Evolutionary conservation across 2,113 vertebrate species (phyloP).

Genomic region (Neolamprologus brichardi): DNA sequence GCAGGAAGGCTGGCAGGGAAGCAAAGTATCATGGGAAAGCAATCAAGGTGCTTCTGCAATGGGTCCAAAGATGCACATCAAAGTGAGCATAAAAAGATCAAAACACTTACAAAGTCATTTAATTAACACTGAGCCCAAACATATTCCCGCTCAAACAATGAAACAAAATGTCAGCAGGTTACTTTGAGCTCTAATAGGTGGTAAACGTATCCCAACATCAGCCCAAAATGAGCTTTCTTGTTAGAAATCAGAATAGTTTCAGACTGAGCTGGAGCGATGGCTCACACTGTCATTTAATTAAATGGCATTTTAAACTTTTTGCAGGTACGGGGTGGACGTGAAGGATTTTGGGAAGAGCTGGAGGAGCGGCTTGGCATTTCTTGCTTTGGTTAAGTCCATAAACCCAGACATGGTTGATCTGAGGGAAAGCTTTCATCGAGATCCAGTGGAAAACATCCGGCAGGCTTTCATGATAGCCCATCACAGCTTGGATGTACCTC

Average conservation of each 20-base stretch:
- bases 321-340: conserved; percentile 84
- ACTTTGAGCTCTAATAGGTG: background rate
- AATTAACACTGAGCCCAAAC: background rate
- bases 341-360: conserved; percentile 87
- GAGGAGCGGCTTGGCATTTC: conserved; percentile 86
- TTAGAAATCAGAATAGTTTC: background rate
- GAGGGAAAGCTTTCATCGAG: conserved; percentile 75
- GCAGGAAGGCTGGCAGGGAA: conserved; percentile 63
- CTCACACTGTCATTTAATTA: background rate
- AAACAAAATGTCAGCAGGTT: background rate
- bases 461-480: conserved; percentile 81
- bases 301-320: background rate
- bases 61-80: conserved; percentile 84
- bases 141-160: background rate
- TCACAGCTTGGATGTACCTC: conserved; percentile 74
- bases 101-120: background rate
- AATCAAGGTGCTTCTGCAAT: conserved; percentile 81
- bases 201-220: rapidly evolving
- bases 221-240: background rate
- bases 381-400: conserved; percentile 84
- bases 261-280: background rate
- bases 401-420: conserved; percentile 82
- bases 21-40: conserved; percentile 83
- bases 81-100: conserved; percentile 71
- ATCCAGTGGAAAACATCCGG: conserved; percentile 76